Percentiles rank a stretch among this genome's conserved stretches.
These are phyloP conservation scores for Oostethus manadensis DNA, from an alignment of 2,113 vertebrate genomes.

Conservation along the genomic window DNA sequence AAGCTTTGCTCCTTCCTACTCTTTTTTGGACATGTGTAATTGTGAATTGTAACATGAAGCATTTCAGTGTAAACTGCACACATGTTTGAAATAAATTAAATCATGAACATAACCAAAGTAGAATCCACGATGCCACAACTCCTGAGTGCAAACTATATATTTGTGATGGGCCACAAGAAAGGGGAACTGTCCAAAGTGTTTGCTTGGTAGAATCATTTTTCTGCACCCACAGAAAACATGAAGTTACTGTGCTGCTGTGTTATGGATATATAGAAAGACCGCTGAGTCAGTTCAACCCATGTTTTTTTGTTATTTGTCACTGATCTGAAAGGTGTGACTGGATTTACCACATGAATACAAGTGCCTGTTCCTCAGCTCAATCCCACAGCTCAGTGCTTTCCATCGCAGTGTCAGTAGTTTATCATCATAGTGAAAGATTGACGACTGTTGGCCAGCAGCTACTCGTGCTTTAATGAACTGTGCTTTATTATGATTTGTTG, in stretches of 20 bases:
- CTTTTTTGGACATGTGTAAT: too few species aligned
- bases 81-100: too few species aligned
- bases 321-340: conserved; percentile 10
- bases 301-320: conserved; percentile 10
- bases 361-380: conserved; percentile 27
- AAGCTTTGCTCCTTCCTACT: too few species aligned
- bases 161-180: too few species aligned
- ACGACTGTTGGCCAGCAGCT: conserved; percentile 48
- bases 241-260: background rate
- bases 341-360: conserved; percentile 23
- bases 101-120: too few species aligned
- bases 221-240: too few species aligned
- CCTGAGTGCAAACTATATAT: too few species aligned
- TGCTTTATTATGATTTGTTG: conserved; percentile 58
- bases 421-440: conserved; percentile 50
- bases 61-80: too few species aligned
- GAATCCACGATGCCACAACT: too few species aligned
- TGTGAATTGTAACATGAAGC: too few species aligned
- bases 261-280: background rate
- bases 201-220: too few species aligned
- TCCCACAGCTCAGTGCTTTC: conserved; percentile 29
- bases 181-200: too few species aligned
- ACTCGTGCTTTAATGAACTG: conserved; percentile 49
- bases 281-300: background rate
- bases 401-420: conserved; percentile 28